Conservation (phyloP, 2,113 vertebrate species). For the Ceratotherium simum region DNA sequence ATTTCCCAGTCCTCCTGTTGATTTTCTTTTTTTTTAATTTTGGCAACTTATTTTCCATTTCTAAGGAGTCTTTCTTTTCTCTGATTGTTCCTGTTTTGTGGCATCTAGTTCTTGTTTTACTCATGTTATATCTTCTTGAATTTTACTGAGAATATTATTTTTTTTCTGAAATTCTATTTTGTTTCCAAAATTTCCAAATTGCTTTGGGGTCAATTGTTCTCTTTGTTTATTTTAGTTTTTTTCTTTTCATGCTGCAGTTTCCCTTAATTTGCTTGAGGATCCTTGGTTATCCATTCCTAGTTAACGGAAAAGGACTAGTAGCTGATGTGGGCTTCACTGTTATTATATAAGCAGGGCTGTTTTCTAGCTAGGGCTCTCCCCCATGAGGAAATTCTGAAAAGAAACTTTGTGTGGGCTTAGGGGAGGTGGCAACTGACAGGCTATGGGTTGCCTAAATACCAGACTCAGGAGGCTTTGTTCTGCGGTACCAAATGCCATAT, state of each 20-base stretch:
- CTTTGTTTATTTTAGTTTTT: slow-evolving; percentile 58
- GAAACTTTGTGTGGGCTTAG: slow-evolving; percentile 21
- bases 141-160: slow-evolving; percentile 30
- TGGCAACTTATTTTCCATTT: slow-evolving; percentile 46
- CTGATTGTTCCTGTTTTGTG: neutral
- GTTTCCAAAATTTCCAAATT: slow-evolving; percentile 9
- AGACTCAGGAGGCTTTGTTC: slow-evolving; percentile 44
- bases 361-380: slow-evolving; percentile 22
- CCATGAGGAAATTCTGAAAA: slow-evolving; percentile 9
- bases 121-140: slow-evolving; percentile 12
- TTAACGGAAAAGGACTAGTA: slow-evolving; percentile 50
- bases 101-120: slow-evolving; percentile 33
- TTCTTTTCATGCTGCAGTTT: neutral
- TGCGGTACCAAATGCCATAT: neutral
- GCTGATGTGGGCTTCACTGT: neutral
- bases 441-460: neutral
- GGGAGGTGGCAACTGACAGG: neutral
- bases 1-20: neutral
- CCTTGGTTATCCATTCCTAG: slow-evolving; percentile 28
- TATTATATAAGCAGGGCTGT: neutral
- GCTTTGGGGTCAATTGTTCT: neutral
- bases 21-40: neutral
- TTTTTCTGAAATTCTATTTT: slow-evolving; percentile 50
- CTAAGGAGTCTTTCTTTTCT: slow-evolving; percentile 29
- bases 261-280: slow-evolving; percentile 47